A percentile compares a stretch with the other conserved stretches of the same genome.
Evolutionary conservation across 2,113 vertebrate species (phyloP).

Genomic region (Psettodes erumei): DNA sequence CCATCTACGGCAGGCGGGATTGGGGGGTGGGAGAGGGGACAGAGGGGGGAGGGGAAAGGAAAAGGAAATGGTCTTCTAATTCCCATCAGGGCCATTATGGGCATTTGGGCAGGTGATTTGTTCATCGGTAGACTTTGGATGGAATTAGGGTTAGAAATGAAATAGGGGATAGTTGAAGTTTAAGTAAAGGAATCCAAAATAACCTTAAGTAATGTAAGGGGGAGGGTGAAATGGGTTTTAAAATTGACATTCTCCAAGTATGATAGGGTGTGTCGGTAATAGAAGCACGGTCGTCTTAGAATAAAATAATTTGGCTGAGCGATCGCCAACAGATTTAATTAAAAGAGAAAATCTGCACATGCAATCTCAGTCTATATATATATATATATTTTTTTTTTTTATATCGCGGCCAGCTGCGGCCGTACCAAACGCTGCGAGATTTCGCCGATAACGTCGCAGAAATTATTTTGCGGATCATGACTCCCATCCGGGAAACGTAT

Average conservation of each 20-base stretch:
- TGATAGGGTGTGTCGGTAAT: constrained; percentile 1
- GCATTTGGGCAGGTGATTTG: constrained; percentile 57
- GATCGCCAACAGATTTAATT: constrained; percentile 52
- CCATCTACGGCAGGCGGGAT: constrained; percentile 62
- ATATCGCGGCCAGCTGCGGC: background rate
- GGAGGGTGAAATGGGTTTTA: background rate
- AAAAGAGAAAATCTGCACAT: constrained; percentile 39
- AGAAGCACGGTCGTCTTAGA: background rate
- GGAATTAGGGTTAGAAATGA: constrained; percentile 33
- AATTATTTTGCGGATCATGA: constrained; percentile 73
- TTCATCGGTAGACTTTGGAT: constrained; percentile 39
- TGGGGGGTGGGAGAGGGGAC: constrained; percentile 19
- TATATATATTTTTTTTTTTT: too few species aligned
- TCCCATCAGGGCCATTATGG: constrained; percentile 63
- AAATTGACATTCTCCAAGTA: constrained; percentile 23
- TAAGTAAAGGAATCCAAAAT: constrained; percentile 25
- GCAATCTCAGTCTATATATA: constrained; percentile 21
- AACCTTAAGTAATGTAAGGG: constrained; percentile 41
- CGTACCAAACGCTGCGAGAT: constrained; percentile 48
- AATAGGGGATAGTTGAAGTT: constrained; percentile 47
- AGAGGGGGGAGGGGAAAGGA: constrained; percentile 8
- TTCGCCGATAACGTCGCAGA: constrained; percentile 56
- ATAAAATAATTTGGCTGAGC: constrained; percentile 21
- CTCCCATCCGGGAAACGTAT: constrained; percentile 62
- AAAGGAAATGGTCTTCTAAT: constrained; percentile 57